Percentiles rank a stretch among this genome's conserved stretches.
Evolutionary conservation across 2,797 vertebrate genomes (phyloP).

Genomic region (Darevskia mixta): DNA sequence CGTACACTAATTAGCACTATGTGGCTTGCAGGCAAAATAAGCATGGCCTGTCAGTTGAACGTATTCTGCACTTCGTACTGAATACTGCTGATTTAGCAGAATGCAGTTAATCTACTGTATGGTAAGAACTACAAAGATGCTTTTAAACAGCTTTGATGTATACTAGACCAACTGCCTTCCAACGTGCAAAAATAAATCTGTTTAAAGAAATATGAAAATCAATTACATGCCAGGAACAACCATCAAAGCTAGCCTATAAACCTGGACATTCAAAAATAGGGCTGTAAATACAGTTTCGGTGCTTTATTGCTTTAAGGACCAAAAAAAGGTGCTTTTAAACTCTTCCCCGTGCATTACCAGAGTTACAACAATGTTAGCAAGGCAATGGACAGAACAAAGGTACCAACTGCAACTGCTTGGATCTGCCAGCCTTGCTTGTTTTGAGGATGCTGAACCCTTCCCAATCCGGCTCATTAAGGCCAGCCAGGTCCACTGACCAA

Average conservation of each 20-base stretch:
- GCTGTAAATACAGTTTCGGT: neutral
- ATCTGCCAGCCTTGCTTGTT: neutral
- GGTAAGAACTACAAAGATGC: neutral
- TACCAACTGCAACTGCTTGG: neutral
- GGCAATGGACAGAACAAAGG: neutral
- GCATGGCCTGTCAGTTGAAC: neutral
- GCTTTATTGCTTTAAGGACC: neutral
- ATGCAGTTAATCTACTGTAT: constrained; percentile 14
- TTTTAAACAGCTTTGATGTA: constrained; percentile 15
- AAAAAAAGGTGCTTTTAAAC: neutral
- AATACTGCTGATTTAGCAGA: neutral
- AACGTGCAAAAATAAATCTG: neutral
- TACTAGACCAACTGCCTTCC: neutral
- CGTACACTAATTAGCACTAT: neutral
- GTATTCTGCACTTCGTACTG: neutral
- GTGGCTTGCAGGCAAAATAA: neutral
- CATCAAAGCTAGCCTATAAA: neutral
- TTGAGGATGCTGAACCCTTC: neutral
- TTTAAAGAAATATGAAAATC: neutral
- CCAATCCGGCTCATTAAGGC: neutral
- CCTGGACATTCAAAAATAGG: neutral
- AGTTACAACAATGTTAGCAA: neutral
- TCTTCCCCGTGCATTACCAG: neutral
- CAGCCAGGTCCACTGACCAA: neutral
- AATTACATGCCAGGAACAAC: neutral